Conservation (phyloP, 2,888 invertebrate species). For the Pegoplata infirma region DNA sequence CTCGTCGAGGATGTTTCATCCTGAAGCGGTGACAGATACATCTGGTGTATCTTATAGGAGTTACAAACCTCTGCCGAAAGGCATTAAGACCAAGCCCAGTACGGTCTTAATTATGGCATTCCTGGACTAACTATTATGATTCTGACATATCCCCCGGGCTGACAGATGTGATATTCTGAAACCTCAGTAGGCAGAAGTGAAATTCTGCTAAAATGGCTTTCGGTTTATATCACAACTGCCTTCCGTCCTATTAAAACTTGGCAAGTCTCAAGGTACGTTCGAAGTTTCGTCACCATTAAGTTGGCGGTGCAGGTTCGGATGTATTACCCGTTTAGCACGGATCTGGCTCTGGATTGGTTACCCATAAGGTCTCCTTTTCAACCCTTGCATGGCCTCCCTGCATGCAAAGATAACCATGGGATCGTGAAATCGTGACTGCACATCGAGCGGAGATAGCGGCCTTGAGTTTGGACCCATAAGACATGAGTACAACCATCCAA, state of each 20-base stretch:
- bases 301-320: background rate
- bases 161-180: background rate
- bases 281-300: too few species aligned
- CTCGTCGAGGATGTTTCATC: too few species aligned
- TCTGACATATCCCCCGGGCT: too few species aligned
- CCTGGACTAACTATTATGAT: too few species aligned
- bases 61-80: background rate
- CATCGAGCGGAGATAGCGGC: too few species aligned
- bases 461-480: too few species aligned
- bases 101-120: background rate
- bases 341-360: background rate
- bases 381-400: background rate
- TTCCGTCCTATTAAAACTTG: slow-evolving; percentile 10
- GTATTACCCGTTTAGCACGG: background rate
- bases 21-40: background rate
- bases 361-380: too few species aligned
- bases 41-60: too few species aligned
- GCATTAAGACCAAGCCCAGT: background rate
- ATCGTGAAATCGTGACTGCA: slow-evolving; percentile 1
- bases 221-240: slow-evolving; percentile 1
- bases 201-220: background rate
- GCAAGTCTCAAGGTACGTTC: background rate
- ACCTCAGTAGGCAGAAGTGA: background rate
- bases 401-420: background rate
- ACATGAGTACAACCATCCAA: too few species aligned